A percentile compares a stretch with the other conserved stretches of the same genome.
Evolutionary conservation across 2,888 invertebrate species (phyloP).

Genomic region (Brachypterus glaber): DNA sequence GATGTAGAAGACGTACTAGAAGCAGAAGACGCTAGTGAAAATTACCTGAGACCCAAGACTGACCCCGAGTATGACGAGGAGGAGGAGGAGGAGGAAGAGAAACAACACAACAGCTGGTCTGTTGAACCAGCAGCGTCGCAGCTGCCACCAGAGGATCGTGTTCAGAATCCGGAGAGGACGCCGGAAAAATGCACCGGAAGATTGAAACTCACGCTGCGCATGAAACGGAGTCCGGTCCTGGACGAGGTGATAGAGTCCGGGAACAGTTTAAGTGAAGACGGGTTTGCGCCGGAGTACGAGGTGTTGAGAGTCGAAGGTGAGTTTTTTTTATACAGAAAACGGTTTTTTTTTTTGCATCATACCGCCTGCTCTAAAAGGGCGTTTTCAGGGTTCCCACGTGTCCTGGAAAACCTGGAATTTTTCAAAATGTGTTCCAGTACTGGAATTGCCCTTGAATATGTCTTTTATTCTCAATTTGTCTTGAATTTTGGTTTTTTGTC

Average conservation of each 20-base stretch:
- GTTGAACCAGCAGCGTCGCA: conserved; percentile 1
- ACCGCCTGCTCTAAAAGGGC: too few species aligned
- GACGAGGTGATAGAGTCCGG: conserved; percentile 80
- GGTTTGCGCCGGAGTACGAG: conserved; percentile 70
- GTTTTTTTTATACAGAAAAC: too few species aligned
- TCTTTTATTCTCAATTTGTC: too few species aligned
- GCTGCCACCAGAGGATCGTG: conserved; percentile 21
- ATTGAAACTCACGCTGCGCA: conserved; percentile 70
- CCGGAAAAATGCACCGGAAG: conserved; percentile 42
- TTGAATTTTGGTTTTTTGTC: too few species aligned
- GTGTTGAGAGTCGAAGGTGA: conserved; percentile 74
- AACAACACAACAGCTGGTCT: conserved; percentile 31
- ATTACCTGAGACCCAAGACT: conserved; percentile 14
- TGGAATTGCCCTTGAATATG: too few species aligned
- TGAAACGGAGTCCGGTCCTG: conserved; percentile 77
- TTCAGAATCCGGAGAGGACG: conserved; percentile 28
- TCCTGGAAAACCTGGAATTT: too few species aligned
- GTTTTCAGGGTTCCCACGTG: too few species aligned
- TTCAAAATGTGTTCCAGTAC: too few species aligned
- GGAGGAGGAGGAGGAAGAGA: conserved; percentile 4
- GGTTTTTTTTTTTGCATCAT: too few species aligned
- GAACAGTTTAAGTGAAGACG: conserved; percentile 55
- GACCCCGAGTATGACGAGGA: not conserved
- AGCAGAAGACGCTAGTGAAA: not conserved
- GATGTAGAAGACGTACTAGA: conserved; percentile 15